Conservation (phyloP, 1,140 invertebrate genomes). For the Leguminivora glycinivorella region DNA sequence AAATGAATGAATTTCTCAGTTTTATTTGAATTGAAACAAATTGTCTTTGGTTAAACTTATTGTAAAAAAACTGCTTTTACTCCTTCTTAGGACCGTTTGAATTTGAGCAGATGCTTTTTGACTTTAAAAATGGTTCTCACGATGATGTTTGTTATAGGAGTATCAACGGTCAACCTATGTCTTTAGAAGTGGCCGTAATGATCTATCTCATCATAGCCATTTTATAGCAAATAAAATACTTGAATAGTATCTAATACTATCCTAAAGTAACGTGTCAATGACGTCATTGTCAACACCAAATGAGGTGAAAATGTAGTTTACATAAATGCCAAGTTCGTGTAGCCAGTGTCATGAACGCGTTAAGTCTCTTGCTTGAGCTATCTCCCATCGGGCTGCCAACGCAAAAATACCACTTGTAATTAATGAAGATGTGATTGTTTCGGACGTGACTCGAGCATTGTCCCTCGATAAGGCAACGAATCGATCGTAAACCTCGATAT, state of each 20-base stretch:
- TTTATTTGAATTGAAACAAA: neutral
- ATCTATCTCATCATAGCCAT: too few species aligned
- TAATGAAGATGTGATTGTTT: slow-evolving; percentile 79
- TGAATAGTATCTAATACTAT: too few species aligned
- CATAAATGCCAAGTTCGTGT: neutral
- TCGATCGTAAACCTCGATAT: slow-evolving; percentile 59
- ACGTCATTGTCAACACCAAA: too few species aligned
- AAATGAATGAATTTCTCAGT: too few species aligned
- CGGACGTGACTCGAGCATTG: slow-evolving; percentile 56
- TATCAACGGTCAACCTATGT: too few species aligned
- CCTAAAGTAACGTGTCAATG: too few species aligned
- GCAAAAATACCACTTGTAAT: slow-evolving; percentile 67
- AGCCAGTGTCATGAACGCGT: neutral
- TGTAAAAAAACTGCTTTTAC: neutral
- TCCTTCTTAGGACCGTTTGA: neutral
- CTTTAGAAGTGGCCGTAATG: too few species aligned
- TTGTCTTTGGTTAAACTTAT: neutral
- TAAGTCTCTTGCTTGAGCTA: slow-evolving; percentile 9
- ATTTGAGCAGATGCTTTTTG: neutral
- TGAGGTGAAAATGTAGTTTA: neutral
- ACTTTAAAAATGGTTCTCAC: neutral
- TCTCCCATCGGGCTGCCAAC: slow-evolving; percentile 38
- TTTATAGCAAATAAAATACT: too few species aligned
- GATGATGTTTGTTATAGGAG: too few species aligned
- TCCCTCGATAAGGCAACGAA: slow-evolving; percentile 60